These are phyloP conservation scores for Horisme vitalbata DNA, from an alignment of 2,888 invertebrate species.

Conservation along the genomic window DNA sequence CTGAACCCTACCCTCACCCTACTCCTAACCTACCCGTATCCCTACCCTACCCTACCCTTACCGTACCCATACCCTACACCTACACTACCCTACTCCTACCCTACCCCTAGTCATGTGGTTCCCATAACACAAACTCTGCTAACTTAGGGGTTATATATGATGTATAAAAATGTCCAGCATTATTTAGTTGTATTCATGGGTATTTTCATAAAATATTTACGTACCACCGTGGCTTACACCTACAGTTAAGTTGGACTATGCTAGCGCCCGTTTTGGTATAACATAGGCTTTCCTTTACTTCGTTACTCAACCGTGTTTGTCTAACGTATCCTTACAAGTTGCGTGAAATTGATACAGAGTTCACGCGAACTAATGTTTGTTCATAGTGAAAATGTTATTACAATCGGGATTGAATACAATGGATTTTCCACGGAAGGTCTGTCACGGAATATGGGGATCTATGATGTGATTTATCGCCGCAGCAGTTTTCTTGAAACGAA, in stretches of 20 bases:
- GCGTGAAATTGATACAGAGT: slow-evolving; percentile 71
- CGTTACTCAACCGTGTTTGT: slow-evolving; percentile 47
- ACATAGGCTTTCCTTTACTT: slow-evolving; percentile 3
- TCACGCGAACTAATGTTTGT: slow-evolving; percentile 57
- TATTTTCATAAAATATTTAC: too few species aligned
- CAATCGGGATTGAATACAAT: slow-evolving; percentile 41
- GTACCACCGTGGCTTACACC: too few species aligned
- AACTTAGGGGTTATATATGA: too few species aligned
- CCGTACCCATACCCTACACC: too few species aligned
- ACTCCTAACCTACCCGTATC: too few species aligned
- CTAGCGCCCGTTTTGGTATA: slow-evolving; percentile 13
- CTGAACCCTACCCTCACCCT: too few species aligned
- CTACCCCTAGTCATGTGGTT: too few species aligned
- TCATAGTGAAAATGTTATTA: slow-evolving; percentile 54
- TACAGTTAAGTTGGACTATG: not conserved
- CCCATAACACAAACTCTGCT: too few species aligned
- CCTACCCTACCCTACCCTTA: too few species aligned
- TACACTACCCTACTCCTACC: too few species aligned
- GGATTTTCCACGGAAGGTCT: slow-evolving; percentile 17
- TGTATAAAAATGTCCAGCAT: too few species aligned
- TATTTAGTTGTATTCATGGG: too few species aligned
- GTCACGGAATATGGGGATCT: slow-evolving; percentile 24
- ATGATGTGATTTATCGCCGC: slow-evolving; percentile 2
- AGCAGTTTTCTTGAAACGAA: slow-evolving; percentile 1
- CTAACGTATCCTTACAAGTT: slow-evolving; percentile 58